Base-by-base conservation (phyloP, 2,797 vertebrate species). In the Melanotaenia pygmaea region DNA sequence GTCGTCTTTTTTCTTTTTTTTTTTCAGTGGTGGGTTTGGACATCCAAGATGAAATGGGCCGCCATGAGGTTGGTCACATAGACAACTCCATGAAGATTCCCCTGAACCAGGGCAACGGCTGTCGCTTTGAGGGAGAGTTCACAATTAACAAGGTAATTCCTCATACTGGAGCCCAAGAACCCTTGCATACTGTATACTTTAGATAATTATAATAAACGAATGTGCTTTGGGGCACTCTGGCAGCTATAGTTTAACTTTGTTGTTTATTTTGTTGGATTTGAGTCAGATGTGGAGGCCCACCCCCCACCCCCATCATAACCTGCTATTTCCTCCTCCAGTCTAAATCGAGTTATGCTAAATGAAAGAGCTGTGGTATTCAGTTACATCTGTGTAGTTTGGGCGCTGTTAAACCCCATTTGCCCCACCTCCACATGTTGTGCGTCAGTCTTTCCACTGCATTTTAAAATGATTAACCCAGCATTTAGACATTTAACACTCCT, bases 21-120 rank as follows among this genome's bases (percentile, higher is more conserved):
- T 45, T 54, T 9, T 59, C 86, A 99, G 98, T 99, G 95, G 96
- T 99, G 76, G 98, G 98, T 50, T 91, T 99, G 61, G 98, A 99
- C 93, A 99, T 99, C 89, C 98, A 99, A 80, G 98, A 99, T 94
- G 98, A 99, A 92, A 99, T 99, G 98, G 98, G 98, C 76, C 95
- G 98, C 51, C 98, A 99, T 0, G 98, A 99, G 88, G 98, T 99
- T 69, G 98, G 98, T 63, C 98, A 98, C 90, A 97, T 99, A 24
- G 98, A 99, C 92, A 99, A 99, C 90, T 99, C 98, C 0, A 98
- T 99, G 97, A 99, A 98, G 92, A 88, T 99, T 70, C 95, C 97
- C 0, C 95, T 99, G 37, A 96, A 94, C 81, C 94, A 96, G 0
- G 97, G 96, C 2, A 93, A 86, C 0, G 98, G 98, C 43, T 99